Conservation (phyloP, 1,140 invertebrate species). For the Megalopta genalis region DNA sequence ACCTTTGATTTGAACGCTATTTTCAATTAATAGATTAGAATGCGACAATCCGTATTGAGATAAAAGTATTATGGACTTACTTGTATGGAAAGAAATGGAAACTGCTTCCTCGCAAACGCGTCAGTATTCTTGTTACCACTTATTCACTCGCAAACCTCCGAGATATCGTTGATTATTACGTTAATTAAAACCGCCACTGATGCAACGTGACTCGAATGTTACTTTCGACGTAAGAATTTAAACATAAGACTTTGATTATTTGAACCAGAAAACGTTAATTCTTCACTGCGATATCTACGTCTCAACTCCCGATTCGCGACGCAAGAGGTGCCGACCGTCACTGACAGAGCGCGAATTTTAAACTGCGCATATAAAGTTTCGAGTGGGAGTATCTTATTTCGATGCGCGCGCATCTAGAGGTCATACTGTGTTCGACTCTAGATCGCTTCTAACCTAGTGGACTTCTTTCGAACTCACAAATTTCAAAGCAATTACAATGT, state of each 20-base stretch:
- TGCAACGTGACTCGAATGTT: neutral
- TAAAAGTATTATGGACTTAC: neutral
- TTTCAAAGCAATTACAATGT: neutral
- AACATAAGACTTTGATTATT: neutral
- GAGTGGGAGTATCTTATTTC: neutral
- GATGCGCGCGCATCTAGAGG: neutral
- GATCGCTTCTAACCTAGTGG: constrained; percentile 10
- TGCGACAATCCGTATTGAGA: neutral
- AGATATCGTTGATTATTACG: neutral
- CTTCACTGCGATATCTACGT: neutral
- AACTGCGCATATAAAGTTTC: neutral
- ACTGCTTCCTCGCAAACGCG: neutral
- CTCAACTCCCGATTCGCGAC: neutral
- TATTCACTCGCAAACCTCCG: neutral
- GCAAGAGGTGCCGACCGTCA: neutral
- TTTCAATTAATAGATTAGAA: no score
- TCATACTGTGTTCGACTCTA: neutral
- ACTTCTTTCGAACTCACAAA: constrained; percentile 5
- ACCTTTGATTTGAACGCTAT: no score
- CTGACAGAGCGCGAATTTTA: neutral
- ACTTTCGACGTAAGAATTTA: neutral
- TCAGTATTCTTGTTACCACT: neutral
- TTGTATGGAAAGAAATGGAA: neutral
- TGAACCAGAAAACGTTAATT: neutral
- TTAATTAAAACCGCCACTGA: neutral